Conservation (phyloP, 2,888 invertebrate species). For the Microchrysa polita region DNA sequence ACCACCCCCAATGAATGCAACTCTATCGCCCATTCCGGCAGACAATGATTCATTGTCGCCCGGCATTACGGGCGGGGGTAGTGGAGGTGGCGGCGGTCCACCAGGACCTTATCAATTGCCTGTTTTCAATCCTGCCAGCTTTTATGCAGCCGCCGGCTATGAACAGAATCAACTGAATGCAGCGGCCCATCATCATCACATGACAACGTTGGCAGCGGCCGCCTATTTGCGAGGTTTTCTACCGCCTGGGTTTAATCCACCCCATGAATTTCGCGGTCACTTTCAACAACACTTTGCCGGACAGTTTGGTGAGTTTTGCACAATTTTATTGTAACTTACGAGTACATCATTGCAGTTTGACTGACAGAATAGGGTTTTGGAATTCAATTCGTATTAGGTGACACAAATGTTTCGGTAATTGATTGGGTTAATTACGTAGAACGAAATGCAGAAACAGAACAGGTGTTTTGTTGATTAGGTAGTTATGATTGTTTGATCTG, state of each 20-base stretch:
- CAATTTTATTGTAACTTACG: too few relatives aligned
- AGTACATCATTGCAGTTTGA: too few relatives aligned
- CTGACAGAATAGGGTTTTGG: too few relatives aligned
- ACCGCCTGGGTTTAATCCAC: conserved; percentile 62
- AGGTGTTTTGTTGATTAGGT: too few relatives aligned
- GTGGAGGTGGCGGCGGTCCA: conserved; percentile 19
- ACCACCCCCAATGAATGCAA: conserved; percentile 49
- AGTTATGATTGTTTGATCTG: too few relatives aligned
- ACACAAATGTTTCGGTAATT: too few relatives aligned
- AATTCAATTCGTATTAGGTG: too few relatives aligned
- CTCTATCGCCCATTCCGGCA: conserved; percentile 34
- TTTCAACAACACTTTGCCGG: conserved; percentile 64
- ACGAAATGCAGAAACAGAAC: too few relatives aligned
- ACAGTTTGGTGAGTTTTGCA: conserved; percentile 60
- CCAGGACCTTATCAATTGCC: conserved; percentile 63
- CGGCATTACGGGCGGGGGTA: conserved; percentile 11
- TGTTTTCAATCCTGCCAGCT: conserved; percentile 64
- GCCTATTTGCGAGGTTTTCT: conserved; percentile 62
- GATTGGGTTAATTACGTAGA: too few relatives aligned
- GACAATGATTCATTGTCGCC: conserved; percentile 44
- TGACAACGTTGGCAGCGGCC: conserved; percentile 63
- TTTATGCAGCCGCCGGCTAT: conserved; percentile 62
- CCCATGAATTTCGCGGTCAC: conserved; percentile 63
- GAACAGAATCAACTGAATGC: conserved; percentile 61
- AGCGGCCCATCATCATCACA: conserved; percentile 63